Percentiles rank a stretch among this genome's conserved stretches.
Evolutionary conservation across 2,113 vertebrate species (phyloP).

Genomic region (Psophia crepitans): DNA sequence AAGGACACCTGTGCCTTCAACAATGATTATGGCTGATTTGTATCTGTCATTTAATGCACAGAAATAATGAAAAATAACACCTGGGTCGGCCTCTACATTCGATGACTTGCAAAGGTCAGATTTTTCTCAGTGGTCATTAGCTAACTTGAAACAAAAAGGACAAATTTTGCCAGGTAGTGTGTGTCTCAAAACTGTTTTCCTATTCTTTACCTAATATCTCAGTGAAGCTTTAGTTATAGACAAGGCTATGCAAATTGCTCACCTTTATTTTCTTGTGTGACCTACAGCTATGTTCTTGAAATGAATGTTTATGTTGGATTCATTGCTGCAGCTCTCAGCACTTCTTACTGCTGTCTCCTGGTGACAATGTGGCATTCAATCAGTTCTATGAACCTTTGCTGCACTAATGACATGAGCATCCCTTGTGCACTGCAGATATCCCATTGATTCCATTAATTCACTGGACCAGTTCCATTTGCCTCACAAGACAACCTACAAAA

Average conservation of each 20-base stretch:
- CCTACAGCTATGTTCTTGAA: conserved; percentile 7
- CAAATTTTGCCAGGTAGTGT: not conserved
- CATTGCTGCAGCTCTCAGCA: conserved; percentile 28
- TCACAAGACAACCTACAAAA: not conserved
- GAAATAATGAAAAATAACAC: not conserved
- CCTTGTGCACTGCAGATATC: not conserved
- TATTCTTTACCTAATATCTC: not conserved
- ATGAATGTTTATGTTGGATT: not conserved
- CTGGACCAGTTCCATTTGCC: not conserved
- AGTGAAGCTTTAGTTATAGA: not conserved
- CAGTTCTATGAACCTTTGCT: not conserved
- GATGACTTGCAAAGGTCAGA: not conserved
- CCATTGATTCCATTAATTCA: not conserved
- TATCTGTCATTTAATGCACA: not conserved
- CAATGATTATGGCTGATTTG: conserved; percentile 8
- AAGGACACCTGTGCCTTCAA: not conserved
- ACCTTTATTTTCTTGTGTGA: not conserved
- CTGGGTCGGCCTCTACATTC: not conserved
- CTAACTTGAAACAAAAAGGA: not conserved
- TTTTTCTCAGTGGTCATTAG: not conserved
- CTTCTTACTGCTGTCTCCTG: not conserved
- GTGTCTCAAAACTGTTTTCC: not conserved
- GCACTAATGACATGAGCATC: not conserved
- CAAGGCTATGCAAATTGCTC: not conserved
- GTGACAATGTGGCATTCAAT: not conserved